These are phyloP conservation scores for Lineus longissimus DNA, from an alignment of 1,140 invertebrate genomes.

Conservation along the genomic window DNA sequence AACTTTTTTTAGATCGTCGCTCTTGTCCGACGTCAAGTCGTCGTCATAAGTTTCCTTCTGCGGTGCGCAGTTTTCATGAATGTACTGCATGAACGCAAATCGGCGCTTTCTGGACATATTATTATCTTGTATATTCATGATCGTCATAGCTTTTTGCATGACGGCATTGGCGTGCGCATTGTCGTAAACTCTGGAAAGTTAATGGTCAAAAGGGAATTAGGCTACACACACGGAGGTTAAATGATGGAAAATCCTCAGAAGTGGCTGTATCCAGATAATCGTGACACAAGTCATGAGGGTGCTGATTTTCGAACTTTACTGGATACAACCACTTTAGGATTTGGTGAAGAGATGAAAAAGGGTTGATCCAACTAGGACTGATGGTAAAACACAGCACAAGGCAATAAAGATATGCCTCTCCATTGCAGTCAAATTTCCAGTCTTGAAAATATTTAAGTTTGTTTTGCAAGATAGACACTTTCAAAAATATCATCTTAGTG, in stretches of 20 bases:
- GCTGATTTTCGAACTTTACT: no score
- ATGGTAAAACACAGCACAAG: no score
- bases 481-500: no score
- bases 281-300: no score
- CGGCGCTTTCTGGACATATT: slow-evolving; percentile 27
- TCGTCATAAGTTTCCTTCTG: slow-evolving; percentile 43
- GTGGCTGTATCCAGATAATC: not conserved
- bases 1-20: slow-evolving; percentile 47
- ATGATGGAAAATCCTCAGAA: not conserved
- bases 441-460: no score
- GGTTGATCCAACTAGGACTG: no score
- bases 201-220: not conserved
- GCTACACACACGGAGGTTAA: no score
- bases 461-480: no score
- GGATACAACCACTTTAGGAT: no score
- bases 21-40: slow-evolving; percentile 38
- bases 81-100: slow-evolving; percentile 29
- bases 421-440: no score
- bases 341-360: no score
- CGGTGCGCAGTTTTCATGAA: slow-evolving; percentile 32
- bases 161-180: slow-evolving; percentile 50
- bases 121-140: slow-evolving; percentile 41
- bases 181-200: slow-evolving; percentile 43
- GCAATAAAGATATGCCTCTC: no score
- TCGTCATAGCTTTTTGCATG: slow-evolving; percentile 49